Conservation (phyloP, 2,113 vertebrate genomes). For the Eretmochelys imbricata region DNA sequence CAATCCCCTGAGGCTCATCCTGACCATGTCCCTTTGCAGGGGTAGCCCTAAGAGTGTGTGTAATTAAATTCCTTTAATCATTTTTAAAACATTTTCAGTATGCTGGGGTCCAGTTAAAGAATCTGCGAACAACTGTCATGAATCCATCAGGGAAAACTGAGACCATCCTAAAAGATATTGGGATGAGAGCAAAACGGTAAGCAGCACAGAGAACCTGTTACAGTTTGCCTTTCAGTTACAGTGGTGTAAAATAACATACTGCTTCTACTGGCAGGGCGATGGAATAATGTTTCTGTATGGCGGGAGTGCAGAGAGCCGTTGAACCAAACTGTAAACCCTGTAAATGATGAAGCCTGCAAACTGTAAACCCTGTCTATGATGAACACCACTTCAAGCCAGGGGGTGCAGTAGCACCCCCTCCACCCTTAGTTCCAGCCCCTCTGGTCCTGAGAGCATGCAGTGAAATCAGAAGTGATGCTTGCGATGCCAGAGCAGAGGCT, state of each 20-base stretch:
- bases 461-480: too few species aligned
- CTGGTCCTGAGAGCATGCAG: too few species aligned
- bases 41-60: rapidly evolving
- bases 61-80: background rate
- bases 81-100: background rate
- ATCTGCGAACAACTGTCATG: background rate
- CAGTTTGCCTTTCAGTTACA: rapidly evolving
- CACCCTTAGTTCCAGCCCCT: too few species aligned
- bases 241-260: background rate
- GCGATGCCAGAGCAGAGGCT: background rate
- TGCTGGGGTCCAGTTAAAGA: background rate
- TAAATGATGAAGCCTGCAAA: too few species aligned
- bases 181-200: background rate
- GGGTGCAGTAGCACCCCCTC: too few species aligned
- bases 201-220: too few species aligned
- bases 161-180: background rate
- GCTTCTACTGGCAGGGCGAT: background rate
- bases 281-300: too few species aligned
- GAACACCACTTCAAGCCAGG: too few species aligned
- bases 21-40: background rate
- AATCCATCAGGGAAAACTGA: background rate
- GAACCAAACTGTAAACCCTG: too few species aligned
- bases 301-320: too few species aligned
- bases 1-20: background rate
- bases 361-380: too few species aligned